These are phyloP conservation scores for Encarsia formosa DNA, from an alignment of 2,888 invertebrate species.

Conservation along the genomic window DNA sequence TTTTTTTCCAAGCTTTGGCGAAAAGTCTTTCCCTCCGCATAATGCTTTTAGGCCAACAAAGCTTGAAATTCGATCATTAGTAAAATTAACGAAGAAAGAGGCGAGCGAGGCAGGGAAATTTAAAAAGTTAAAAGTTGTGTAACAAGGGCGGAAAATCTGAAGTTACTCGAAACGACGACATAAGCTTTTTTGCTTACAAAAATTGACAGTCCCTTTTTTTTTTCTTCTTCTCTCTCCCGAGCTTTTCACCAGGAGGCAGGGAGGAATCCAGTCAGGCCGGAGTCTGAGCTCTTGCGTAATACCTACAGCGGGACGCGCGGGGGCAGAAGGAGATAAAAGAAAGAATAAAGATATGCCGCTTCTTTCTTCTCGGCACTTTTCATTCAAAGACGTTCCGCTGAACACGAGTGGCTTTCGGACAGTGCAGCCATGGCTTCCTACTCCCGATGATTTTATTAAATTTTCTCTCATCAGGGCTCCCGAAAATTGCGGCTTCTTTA, in stretches of 20 bases:
- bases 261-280: too few relatives aligned
- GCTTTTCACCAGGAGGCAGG: background rate
- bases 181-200: background rate
- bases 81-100: background rate
- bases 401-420: constrained; percentile 25
- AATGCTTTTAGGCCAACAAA: background rate
- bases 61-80: background rate
- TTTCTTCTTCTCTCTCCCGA: background rate
- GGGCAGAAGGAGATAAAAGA: constrained; percentile 7
- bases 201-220: background rate
- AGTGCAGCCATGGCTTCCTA: constrained; percentile 18
- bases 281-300: background rate
- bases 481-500: constrained; percentile 18
- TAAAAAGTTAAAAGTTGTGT: too few relatives aligned
- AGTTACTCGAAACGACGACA: too few relatives aligned
- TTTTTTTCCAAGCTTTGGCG: too few relatives aligned
- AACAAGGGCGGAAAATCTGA: too few relatives aligned
- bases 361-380: constrained; percentile 12
- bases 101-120: too few relatives aligned
- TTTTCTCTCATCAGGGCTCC: constrained; percentile 36
- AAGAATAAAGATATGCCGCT: constrained; percentile 10
- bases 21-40: too few relatives aligned
- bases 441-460: constrained; percentile 38
- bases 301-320: constrained; percentile 1
- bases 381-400: constrained; percentile 21